Base-by-base conservation (phyloP, 2,797 vertebrate species). In the Sebastes taczanowskii region DNA sequence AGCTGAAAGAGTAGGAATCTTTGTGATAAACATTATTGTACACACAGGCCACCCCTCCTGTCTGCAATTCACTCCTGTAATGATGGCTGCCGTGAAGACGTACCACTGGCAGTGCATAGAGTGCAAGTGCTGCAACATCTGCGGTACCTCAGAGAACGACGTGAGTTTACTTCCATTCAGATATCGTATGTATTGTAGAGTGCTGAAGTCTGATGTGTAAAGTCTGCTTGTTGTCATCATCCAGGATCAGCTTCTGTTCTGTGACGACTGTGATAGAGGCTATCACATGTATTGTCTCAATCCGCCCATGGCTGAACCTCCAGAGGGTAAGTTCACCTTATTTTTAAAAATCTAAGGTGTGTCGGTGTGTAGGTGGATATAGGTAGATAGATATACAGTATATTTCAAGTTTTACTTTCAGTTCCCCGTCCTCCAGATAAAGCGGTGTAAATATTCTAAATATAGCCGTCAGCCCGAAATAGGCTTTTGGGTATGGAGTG, bases 51-150 rank as follows among this genome's bases (percentile, higher is more conserved):
- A 98, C 74, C 98, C 98, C 0, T 98, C 97, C n/a, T 99, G 97
- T 91, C 96, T 99, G 90, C 98, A 99, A 96, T 99, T 99, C 95
- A 99, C 98, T 1, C 96, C 97, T 0, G 96, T 98, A 70, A 99
- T 99, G 98, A 98, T 99, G 97, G 97, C 98, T 0, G 98, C 98
- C 0, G 98, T 99, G 82, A 99, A 98, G 95, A 99, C 97, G 1
- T 99, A 99, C 82, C 97, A 97, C 87, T 99, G 98, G 98, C 98
- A 99, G 85, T 99, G 98, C 93, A 99, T 99, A 29, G 98, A 99
- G 92, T 99, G 98, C 95, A 99, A 99, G 88, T 99, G 97, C 92
- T 99, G 98, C 94, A 99, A 99, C 90, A 96, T 99, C 83, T 99
- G 98, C 0, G 98, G 98, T 78, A 99, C 98, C 58, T 99, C 98